A percentile compares a stretch with the other conserved stretches of the same genome.
Conservation (phyloP, 1,140 invertebrate genomes). For the Rhopalosiphum padi region DNA sequence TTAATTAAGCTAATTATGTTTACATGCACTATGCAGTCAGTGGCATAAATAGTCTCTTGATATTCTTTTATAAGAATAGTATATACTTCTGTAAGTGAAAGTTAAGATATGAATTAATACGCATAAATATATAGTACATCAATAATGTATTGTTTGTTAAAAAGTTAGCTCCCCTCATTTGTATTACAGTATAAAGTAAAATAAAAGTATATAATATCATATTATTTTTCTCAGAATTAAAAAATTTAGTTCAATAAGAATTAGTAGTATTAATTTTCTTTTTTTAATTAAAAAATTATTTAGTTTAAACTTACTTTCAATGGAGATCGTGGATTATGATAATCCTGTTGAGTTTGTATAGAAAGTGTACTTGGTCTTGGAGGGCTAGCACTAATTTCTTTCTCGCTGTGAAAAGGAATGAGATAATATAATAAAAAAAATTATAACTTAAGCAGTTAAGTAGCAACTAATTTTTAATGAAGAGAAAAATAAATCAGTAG, state of each 20-base stretch:
- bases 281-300: neutral
- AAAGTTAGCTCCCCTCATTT: neutral
- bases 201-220: neutral
- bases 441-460: neutral
- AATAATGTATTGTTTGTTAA: neutral
- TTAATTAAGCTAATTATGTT: neutral
- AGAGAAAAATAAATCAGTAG: neutral
- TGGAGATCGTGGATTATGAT: slow-evolving; percentile 58
- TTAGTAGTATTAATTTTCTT: neutral
- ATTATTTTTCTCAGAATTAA: neutral
- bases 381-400: slow-evolving; percentile 66
- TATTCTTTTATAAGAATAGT: neutral
- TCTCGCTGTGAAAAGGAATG: slow-evolving; percentile 41
- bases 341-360: slow-evolving; percentile 64
- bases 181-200: neutral
- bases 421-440: neutral
- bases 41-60: neutral
- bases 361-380: slow-evolving; percentile 74
- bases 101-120: neutral
- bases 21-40: neutral
- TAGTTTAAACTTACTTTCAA: slow-evolving; percentile 62
- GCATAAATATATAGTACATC: neutral
- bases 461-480: neutral
- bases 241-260: neutral
- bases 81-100: neutral